phyloP scores from a whole-genome alignment of 2,888 invertebrate species.

The Cephus runcator region DNA sequence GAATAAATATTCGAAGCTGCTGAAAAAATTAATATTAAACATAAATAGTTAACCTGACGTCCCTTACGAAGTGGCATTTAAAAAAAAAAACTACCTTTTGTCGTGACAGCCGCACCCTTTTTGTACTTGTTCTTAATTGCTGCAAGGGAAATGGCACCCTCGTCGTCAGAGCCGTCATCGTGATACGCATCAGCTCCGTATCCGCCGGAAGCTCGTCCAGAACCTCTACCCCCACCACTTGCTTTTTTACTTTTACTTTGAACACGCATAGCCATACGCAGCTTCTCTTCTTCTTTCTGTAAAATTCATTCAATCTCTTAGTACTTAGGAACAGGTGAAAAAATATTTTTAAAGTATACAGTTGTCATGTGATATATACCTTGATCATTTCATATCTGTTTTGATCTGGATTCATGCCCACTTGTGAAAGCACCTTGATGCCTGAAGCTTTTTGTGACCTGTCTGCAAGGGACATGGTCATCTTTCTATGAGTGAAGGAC shows the following conservation, averaged over 20 bases:
- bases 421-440: slow-evolving; percentile 95
- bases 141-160: slow-evolving; percentile 89
- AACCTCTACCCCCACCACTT: slow-evolving; percentile 66
- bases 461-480: slow-evolving; percentile 97
- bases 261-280: slow-evolving; percentile 86
- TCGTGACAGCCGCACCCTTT: slow-evolving; percentile 67
- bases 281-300: slow-evolving; percentile 95
- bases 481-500: slow-evolving; percentile 98
- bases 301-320: slow-evolving; percentile 12
- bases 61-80: neutral
- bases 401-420: slow-evolving; percentile 94
- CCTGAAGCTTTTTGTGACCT: slow-evolving; percentile 92
- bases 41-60: neutral
- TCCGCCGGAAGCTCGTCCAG: slow-evolving; percentile 63
- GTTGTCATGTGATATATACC: slow-evolving; percentile 64
- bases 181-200: slow-evolving; percentile 68
- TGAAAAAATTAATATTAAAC: slow-evolving; percentile 43
- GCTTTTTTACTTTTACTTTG: slow-evolving; percentile 71
- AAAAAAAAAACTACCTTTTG: slow-evolving; percentile 60
- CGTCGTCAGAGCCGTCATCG: slow-evolving; percentile 93
- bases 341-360: too few relatives aligned
- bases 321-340: neutral
- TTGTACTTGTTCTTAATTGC: slow-evolving; percentile 97
- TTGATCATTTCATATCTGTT: slow-evolving; percentile 91
- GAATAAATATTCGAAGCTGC: slow-evolving; percentile 83